A percentile compares a stretch with the other conserved stretches of the same genome.
Evolutionary conservation across 2,113 vertebrate species (phyloP).

Genomic region (Rissa tridactyla): DNA sequence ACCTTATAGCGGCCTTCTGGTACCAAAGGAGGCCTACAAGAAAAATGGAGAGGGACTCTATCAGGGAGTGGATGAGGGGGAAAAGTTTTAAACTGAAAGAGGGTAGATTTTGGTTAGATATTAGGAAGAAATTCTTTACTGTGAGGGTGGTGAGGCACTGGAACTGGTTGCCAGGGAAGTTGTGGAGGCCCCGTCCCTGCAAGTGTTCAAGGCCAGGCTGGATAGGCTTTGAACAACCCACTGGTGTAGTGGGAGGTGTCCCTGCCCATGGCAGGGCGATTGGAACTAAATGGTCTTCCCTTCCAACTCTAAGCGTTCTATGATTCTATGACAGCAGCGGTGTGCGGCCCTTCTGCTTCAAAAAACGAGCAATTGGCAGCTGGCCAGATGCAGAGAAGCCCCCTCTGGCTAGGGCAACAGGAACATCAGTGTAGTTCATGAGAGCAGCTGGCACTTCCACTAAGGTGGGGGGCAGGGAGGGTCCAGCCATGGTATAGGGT

Average conservation of each 20-base stretch:
- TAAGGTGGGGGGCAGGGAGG: rapidly evolving
- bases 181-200: not conserved
- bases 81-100: not conserved
- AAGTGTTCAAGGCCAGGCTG: not conserved
- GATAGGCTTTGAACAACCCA: not conserved
- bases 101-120: not conserved
- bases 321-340: not conserved
- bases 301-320: not conserved
- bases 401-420: not conserved
- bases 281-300: not conserved
- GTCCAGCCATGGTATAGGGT: not conserved
- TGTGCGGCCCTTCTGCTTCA: not conserved
- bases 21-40: not conserved
- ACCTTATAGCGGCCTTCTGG: not conserved
- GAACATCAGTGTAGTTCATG: rapidly evolving
- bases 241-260: not conserved
- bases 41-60: not conserved
- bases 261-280: not conserved
- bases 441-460: not conserved
- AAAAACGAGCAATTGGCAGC: not conserved
- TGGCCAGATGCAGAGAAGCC: not conserved
- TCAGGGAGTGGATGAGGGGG: not conserved
- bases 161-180: too few species aligned
- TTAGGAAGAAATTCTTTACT: not conserved
- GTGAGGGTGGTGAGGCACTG: not conserved